Conservation (phyloP, 2,888 invertebrate genomes). For the Rhagonycha lutea region DNA sequence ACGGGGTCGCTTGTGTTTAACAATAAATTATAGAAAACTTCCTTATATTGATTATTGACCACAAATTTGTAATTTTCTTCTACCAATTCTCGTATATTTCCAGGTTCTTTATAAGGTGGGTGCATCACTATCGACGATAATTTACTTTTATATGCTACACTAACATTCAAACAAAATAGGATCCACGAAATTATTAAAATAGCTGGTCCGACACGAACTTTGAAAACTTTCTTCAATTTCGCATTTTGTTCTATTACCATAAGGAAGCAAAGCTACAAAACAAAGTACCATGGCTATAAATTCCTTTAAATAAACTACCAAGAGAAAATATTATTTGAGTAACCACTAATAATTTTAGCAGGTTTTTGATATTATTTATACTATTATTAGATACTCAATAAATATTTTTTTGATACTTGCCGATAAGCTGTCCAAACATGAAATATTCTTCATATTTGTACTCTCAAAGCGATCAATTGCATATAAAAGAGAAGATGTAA, state of each 20-base stretch:
- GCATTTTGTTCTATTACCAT: conserved; percentile 15
- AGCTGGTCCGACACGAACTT: not conserved
- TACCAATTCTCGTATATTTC: conserved; percentile 13
- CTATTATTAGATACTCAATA: not conserved
- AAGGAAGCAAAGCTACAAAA: conserved; percentile 6
- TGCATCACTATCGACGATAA: conserved; percentile 23
- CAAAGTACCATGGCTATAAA: not conserved
- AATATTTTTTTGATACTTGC: not conserved
- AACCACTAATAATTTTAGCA: too few relatives aligned
- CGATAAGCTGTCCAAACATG: conserved; percentile 12
- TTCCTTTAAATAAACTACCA: not conserved
- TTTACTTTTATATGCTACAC: conserved; percentile 26
- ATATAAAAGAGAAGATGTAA: conserved; percentile 9
- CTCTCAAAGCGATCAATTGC: conserved; percentile 2
- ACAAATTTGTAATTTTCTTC: conserved; percentile 19
- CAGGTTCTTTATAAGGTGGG: conserved; percentile 26
- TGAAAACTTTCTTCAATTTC: conserved; percentile 9
- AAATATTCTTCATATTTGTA: not conserved
- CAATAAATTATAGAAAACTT: conserved; percentile 17
- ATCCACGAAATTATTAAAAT: conserved; percentile 22
- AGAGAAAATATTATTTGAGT: not conserved
- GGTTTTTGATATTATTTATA: too few relatives aligned
- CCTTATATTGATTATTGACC: conserved; percentile 17
- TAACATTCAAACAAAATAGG: conserved; percentile 18
- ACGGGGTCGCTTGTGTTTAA: conserved; percentile 17